Evolutionary conservation across 2,113 vertebrate genomes (phyloP).

Genomic region (Dasyornis broadbenti): DNA sequence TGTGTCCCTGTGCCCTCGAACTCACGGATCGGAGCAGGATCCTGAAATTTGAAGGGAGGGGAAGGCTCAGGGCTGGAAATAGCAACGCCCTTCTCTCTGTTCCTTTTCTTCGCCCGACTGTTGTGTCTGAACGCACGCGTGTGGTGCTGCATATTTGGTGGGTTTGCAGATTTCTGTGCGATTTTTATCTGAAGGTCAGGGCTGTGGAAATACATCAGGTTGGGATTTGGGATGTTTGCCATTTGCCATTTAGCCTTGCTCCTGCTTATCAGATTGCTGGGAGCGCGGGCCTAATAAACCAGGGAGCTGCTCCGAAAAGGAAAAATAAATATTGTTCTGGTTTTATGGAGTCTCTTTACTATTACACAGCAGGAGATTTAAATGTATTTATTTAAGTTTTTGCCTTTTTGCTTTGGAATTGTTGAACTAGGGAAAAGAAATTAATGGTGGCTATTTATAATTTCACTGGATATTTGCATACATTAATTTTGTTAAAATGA

Average conservation of each 20-base stretch:
- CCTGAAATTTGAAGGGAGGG: conserved; percentile 23
- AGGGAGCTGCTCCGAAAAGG: conserved; percentile 51
- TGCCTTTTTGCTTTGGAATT: conserved; percentile 16
- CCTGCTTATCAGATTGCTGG: conserved; percentile 70
- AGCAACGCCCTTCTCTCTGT: conserved; percentile 36
- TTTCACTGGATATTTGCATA: conserved; percentile 48
- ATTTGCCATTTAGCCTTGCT: conserved; percentile 69
- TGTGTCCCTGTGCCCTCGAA: neutral
- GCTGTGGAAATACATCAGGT: conserved; percentile 70
- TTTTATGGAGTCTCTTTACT: conserved; percentile 22
- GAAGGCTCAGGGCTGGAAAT: conserved; percentile 24
- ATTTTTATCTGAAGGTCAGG: conserved; percentile 75
- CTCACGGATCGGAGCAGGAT: neutral
- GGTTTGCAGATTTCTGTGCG: conserved; percentile 61
- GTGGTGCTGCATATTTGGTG: conserved; percentile 59
- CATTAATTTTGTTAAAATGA: conserved; percentile 38
- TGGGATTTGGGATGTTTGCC: conserved; percentile 69
- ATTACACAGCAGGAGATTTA: conserved; percentile 13
- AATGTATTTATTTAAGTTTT: conserved; percentile 55
- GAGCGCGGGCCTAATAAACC: conserved; percentile 61
- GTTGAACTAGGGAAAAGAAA: conserved; percentile 17
- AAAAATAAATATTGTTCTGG: conserved; percentile 52
- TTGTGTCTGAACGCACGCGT: conserved; percentile 56
- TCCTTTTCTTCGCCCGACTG: neutral
- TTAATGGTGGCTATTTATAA: conserved; percentile 12